Conservation (phyloP, 1,140 invertebrate species). For the Drosophila equinoxialis region DNA sequence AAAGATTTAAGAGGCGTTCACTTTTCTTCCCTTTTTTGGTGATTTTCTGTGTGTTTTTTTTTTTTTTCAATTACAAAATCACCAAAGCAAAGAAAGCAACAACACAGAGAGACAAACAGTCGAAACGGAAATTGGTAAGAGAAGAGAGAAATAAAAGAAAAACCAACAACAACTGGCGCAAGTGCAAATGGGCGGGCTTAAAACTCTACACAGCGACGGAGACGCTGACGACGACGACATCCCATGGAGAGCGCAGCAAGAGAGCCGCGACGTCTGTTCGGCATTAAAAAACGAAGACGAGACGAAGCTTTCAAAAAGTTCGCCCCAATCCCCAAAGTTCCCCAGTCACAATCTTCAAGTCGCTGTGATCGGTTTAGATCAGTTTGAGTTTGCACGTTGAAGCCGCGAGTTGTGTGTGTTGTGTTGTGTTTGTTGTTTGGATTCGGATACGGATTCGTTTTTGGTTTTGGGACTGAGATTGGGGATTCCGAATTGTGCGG, state of each 20-base stretch:
- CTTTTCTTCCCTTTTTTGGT: conserved; percentile 31
- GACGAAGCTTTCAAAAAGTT: conserved; percentile 47
- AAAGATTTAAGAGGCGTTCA: conserved; percentile 20
- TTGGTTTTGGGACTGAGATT: no score
- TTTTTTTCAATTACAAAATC: conserved; percentile 74
- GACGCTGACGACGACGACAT: conserved; percentile 28
- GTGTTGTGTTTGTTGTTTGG: not conserved
- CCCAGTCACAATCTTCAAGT: conserved; percentile 64
- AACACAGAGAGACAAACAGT: conserved; percentile 33
- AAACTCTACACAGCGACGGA: conserved; percentile 49
- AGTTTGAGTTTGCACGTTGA: conserved; percentile 65
- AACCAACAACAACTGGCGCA: conserved; percentile 63
- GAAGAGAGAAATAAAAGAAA: conserved; percentile 33
- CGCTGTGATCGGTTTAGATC: conserved; percentile 53
- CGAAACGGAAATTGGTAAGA: conserved; percentile 79
- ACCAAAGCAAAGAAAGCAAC: conserved; percentile 55
- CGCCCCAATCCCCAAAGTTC: conserved; percentile 38
- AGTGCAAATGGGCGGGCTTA: conserved; percentile 72
- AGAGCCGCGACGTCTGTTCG: not conserved
- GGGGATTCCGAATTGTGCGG: not conserved
- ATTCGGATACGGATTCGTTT: no score
- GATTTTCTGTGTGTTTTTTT: conserved; percentile 9
- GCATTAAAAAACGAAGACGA: conserved; percentile 22
- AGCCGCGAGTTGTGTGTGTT: conserved; percentile 40
- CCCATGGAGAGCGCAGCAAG: conserved; percentile 2